Conservation (phyloP, 1,140 invertebrate genomes). For the Zelostemma sp. region DNA sequence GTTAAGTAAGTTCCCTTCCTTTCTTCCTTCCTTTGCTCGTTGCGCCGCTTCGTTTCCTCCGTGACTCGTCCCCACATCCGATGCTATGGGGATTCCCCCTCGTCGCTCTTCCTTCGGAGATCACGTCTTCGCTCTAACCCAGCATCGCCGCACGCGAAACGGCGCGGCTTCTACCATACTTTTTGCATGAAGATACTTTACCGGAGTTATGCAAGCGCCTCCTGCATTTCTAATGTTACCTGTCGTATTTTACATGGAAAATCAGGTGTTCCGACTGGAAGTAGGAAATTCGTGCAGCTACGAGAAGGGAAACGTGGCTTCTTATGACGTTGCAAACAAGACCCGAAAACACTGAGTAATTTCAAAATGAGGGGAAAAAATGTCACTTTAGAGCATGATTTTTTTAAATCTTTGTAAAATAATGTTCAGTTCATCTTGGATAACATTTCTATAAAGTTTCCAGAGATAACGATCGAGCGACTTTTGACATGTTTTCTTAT, state of each 20-base stretch:
- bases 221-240: constrained; percentile 21
- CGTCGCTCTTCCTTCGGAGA: constrained; percentile 6
- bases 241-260: constrained; percentile 15
- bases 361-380: too few species aligned
- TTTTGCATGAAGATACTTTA: constrained; percentile 4
- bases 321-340: not conserved
- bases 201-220: constrained; percentile 16
- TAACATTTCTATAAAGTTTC: too few species aligned
- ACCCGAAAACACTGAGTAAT: not conserved
- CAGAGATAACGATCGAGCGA: too few species aligned
- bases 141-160: not conserved
- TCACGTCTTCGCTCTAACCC: not conserved
- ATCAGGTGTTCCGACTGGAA: constrained; percentile 13
- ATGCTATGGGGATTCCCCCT: constrained; percentile 9
- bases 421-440: too few species aligned
- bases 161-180: not conserved
- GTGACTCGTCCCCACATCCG: constrained; percentile 55
- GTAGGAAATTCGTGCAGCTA: not conserved
- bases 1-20: constrained; percentile 60
- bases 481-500: too few species aligned
- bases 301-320: not conserved
- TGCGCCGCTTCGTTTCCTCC: constrained; percentile 58
- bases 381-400: too few species aligned
- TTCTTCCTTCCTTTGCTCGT: constrained; percentile 43
- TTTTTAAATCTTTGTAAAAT: too few species aligned